Base-by-base conservation (phyloP, 2,888 invertebrate species). In the Apamea monoglypha region DNA sequence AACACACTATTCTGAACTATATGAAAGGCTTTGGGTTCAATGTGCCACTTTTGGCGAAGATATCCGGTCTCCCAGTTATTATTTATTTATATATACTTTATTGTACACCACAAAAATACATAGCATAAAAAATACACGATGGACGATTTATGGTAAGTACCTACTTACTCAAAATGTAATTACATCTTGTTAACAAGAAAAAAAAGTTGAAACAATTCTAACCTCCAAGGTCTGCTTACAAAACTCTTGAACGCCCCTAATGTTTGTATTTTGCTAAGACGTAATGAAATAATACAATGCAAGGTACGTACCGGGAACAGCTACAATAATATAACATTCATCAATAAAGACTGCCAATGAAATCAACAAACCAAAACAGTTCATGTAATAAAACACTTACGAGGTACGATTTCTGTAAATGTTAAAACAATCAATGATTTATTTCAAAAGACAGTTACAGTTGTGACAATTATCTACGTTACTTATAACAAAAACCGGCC, bases 321-420 rank as follows among this genome's bases (percentile, higher is more conserved):
- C 83, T 83, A n/a, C 18, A 81, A 81, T 16, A 81, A 67, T 7
- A 21, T 21, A 40, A 47, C 3, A 18, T n/a, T 36, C 6, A 7
- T 40, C 25, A 56, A 32, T 81, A 50, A 53, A 40, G 7, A 21
- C 56, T 36, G 8, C 12, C n/a, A 66, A 18, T 18, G 5, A 47
- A 29, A 32, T 18, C 7, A n/a, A 44, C 7, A 16, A 36, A 71
- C 21, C n/a, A 21, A n/a, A 36, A 59, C 18, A 71, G 21, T 40
- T 59, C 12, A n/a, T 59, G n/a, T n/a, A 12, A 71, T 59, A 14
- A n/a, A 71, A 74, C 64, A 93, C 93, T 91, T 89, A 95, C 95
- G 91, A 74, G 95, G 93, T 14, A 95, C 88, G 18, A 94, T 92
- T 92, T 95, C 95, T 95, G 91, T 32, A 90, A 92, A 76, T 70